Percentiles rank a stretch among this genome's conserved stretches.
These are phyloP conservation scores for Zapus hudsonius DNA, from an alignment of 2,113 vertebrate genomes.

Conservation along the genomic window DNA sequence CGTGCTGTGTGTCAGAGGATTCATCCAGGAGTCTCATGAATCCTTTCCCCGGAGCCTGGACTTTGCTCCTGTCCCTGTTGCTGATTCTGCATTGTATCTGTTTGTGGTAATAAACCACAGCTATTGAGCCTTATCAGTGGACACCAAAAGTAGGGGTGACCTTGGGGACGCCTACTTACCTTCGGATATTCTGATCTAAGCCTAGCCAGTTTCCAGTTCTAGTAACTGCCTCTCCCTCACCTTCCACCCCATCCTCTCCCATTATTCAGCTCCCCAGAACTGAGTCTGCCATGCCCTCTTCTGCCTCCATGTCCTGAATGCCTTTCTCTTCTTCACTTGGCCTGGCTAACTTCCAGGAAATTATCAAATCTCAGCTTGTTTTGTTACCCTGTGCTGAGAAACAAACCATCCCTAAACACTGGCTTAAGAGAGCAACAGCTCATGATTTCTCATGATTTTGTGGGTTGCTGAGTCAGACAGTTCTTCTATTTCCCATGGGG, in stretches of 20 bases:
- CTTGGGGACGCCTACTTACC: neutral
- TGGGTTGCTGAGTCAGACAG: neutral
- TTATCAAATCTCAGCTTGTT: neutral
- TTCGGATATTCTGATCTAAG: neutral
- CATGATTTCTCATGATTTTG: neutral
- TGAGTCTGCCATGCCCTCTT: neutral
- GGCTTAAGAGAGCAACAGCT: neutral
- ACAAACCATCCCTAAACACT: neutral
- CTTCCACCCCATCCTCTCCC: rapidly evolving
- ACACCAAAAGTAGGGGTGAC: too few relatives aligned
- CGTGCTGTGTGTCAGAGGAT: neutral
- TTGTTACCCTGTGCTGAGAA: neutral
- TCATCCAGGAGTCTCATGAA: neutral
- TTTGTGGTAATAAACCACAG: neutral
- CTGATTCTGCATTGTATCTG: neutral
- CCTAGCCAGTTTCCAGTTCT: neutral
- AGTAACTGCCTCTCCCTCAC: neutral
- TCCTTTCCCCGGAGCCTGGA: neutral
- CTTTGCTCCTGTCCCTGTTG: neutral
- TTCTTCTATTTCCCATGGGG: neutral
- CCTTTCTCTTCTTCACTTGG: neutral
- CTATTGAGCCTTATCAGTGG: neutral
- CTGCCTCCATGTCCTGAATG: neutral
- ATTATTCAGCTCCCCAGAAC: neutral
- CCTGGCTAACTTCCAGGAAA: neutral